phyloP scores from a whole-genome alignment of 2,113 vertebrate genomes.

The Strix uralensis region DNA sequence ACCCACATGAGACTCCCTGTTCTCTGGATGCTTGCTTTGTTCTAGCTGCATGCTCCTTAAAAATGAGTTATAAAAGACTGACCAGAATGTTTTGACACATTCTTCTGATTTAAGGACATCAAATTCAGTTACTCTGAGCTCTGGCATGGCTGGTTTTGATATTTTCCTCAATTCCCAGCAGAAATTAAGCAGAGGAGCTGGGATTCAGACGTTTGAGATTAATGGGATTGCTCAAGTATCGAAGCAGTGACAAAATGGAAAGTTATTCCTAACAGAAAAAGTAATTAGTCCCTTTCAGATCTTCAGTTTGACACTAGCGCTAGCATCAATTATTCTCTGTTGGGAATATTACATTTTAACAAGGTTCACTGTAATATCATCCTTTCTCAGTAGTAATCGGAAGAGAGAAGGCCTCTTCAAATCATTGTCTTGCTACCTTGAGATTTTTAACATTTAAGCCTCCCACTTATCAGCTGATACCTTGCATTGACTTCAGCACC shows the following conservation, averaged over 20 bases:
- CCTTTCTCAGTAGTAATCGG: not conserved
- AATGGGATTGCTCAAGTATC: not conserved
- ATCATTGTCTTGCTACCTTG: conserved; percentile 15
- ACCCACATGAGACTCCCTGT: not conserved
- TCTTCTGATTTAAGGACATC: not conserved
- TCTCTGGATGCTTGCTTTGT: not conserved
- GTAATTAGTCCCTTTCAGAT: conserved; percentile 36
- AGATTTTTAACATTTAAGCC: conserved; percentile 33
- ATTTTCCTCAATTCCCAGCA: conserved; percentile 9
- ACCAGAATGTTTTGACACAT: not conserved
- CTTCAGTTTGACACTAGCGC: conserved; percentile 22
- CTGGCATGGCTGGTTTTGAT: not conserved
- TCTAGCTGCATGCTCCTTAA: not conserved
- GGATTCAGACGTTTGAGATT: not conserved
- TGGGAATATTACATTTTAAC: conserved; percentile 44
- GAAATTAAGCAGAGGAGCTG: conserved; percentile 18
- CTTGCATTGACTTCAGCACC: conserved; percentile 1
- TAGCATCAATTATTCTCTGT: conserved; percentile 43
- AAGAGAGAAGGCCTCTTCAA: conserved; percentile 25
- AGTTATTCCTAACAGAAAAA: conserved; percentile 32
- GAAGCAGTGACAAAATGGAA: conserved; percentile 29
- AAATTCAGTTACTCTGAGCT: not conserved
- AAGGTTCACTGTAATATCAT: conserved; percentile 19
- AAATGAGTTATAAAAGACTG: not conserved
- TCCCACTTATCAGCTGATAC: conserved; percentile 19